These are phyloP conservation scores for Thalassoma bifasciatum DNA, from an alignment of 2,113 vertebrate species.

Conservation along the genomic window DNA sequence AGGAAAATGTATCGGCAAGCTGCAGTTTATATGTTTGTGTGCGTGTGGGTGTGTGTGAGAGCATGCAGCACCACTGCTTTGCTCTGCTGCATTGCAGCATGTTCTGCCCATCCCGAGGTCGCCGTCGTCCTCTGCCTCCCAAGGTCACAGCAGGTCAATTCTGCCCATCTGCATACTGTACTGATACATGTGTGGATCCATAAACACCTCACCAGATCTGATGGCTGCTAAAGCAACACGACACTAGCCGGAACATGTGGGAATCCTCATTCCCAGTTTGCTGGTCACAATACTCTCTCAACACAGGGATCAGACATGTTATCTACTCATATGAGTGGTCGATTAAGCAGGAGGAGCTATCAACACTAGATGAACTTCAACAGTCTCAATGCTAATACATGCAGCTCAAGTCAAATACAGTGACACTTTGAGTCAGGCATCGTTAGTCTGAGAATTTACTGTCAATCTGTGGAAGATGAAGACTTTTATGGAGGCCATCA, in stretches of 20 bases:
- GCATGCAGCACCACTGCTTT: conserved; percentile 68
- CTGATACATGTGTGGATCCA: conserved; percentile 59
- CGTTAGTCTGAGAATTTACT: conserved; percentile 25
- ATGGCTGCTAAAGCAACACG: conserved; percentile 28
- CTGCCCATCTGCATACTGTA: conserved; percentile 74
- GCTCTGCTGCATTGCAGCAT: conserved; percentile 85
- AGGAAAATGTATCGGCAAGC: conserved; percentile 19
- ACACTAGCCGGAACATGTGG: conserved; percentile 32
- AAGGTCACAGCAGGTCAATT: conserved; percentile 79
- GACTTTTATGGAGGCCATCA: conserved; percentile 16
- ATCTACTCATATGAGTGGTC: conserved; percentile 40
- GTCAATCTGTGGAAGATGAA: conserved; percentile 31
- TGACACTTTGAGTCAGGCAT: not conserved
- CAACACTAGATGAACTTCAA: conserved; percentile 32
- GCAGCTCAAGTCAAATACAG: conserved; percentile 9
- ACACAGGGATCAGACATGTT: conserved; percentile 32
- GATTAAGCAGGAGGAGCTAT: conserved; percentile 35
- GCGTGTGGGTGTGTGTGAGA: conserved; percentile 44
- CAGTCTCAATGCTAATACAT: conserved; percentile 41
- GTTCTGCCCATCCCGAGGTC: conserved; percentile 73
- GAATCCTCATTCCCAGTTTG: conserved; percentile 1
- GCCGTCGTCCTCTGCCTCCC: conserved; percentile 65
- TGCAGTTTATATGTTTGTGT: conserved; percentile 20
- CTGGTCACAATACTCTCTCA: conserved; percentile 24
- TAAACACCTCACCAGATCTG: conserved; percentile 66